Evolutionary conservation across 2,797 vertebrate species (phyloP).

Genomic region (Nyctalus aviator): DNA sequence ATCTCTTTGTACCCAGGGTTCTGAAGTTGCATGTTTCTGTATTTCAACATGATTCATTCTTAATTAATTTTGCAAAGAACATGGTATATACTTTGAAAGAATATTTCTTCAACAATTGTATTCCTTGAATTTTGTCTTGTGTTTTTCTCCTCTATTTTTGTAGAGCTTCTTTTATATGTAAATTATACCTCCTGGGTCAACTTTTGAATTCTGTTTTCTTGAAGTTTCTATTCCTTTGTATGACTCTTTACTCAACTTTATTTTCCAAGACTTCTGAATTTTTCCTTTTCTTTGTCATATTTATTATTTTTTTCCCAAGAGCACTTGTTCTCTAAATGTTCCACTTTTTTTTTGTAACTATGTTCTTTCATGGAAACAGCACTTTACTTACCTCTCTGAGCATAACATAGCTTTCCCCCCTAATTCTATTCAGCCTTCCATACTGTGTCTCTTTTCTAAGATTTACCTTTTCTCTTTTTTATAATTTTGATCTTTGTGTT

Average conservation of each 20-base stretch:
- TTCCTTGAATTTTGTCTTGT: neutral
- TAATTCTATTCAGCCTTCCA: neutral
- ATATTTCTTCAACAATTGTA: neutral
- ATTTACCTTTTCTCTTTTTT: neutral
- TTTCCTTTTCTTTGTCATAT: neutral
- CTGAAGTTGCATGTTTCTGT: neutral
- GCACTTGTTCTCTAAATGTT: neutral
- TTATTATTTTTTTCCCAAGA: neutral
- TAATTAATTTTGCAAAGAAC: neutral
- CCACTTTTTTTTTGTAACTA: neutral
- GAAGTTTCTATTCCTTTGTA: neutral
- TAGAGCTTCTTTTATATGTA: slow-evolving; percentile 20
- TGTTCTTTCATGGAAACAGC: neutral
- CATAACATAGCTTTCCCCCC: neutral
- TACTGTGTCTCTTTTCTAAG: neutral
- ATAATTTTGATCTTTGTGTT: neutral
- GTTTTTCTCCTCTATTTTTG: neutral
- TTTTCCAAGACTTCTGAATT: neutral
- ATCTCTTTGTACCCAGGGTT: neutral
- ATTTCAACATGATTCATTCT: neutral
- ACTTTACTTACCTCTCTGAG: neutral
- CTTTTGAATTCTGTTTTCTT: neutral
- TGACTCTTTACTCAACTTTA: neutral
- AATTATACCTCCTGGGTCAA: neutral
- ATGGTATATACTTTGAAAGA: neutral